These are phyloP conservation scores for Trisateles emortualis DNA, from an alignment of 2,888 invertebrate genomes.

Conservation along the genomic window DNA sequence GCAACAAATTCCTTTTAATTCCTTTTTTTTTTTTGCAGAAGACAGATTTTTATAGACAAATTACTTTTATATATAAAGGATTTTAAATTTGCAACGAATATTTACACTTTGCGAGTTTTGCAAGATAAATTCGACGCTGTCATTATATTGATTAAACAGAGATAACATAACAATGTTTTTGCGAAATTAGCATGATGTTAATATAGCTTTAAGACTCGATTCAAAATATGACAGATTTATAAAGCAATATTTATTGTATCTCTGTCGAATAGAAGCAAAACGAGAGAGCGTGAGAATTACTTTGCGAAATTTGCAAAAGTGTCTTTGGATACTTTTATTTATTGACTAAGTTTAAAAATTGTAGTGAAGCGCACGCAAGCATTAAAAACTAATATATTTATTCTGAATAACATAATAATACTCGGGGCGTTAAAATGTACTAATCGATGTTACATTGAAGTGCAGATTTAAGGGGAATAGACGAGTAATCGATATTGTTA, in stretches of 20 bases:
- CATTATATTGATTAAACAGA: background rate
- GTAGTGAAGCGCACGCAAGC: slow-evolving; percentile 30
- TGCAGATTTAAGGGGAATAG: background rate
- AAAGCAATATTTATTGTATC: too few relatives aligned
- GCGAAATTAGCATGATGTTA: background rate
- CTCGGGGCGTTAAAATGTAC: slow-evolving; percentile 46
- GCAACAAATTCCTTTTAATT: too few relatives aligned
- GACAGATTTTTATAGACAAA: too few relatives aligned
- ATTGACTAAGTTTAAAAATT: slow-evolving; percentile 27
- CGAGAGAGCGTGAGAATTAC: background rate
- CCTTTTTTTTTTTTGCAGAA: too few relatives aligned
- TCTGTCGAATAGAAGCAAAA: too few relatives aligned
- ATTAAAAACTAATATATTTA: slow-evolving; percentile 46
- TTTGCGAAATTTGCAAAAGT: background rate
- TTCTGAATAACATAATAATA: slow-evolving; percentile 61
- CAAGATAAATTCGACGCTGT: too few relatives aligned
- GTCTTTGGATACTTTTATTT: background rate
- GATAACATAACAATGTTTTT: background rate
- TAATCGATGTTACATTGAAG: slow-evolving; percentile 18
- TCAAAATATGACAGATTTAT: too few relatives aligned
- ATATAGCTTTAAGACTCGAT: too few relatives aligned
- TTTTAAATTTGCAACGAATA: too few relatives aligned
- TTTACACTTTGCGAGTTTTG: too few relatives aligned
- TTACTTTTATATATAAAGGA: too few relatives aligned
- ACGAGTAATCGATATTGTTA: background rate